A percentile compares a stretch with the other conserved stretches of the same genome.
Evolutionary conservation across 1,140 invertebrate genomes (phyloP).

Genomic region (Drosophila aff.): DNA sequence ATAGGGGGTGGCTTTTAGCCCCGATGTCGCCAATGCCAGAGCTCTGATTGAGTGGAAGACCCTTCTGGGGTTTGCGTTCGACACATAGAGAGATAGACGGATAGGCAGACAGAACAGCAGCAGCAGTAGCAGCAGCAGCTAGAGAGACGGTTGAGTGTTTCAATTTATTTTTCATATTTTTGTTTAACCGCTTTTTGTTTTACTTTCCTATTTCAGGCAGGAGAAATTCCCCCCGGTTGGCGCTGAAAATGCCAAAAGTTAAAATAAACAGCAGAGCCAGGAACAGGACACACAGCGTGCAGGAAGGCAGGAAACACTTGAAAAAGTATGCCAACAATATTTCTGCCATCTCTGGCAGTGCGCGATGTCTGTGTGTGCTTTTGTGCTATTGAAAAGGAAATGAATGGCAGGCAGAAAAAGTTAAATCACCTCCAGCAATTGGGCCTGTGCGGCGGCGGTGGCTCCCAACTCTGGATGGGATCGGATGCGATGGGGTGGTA

Average conservation of each 20-base stretch:
- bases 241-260: conserved; percentile 75
- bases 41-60: conserved; percentile 41
- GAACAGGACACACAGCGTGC: conserved; percentile 49
- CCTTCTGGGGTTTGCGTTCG: conserved; percentile 22
- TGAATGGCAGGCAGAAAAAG: conserved; percentile 78
- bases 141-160: conserved; percentile 62
- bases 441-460: conserved; percentile 15
- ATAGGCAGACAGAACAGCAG: conserved; percentile 6
- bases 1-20: background rate
- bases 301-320: conserved; percentile 74
- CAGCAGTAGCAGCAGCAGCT: conserved; percentile 9
- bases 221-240: conserved; percentile 55
- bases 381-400: conserved; percentile 81
- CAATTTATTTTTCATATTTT: conserved; percentile 82
- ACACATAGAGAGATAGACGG: conserved; percentile 18
- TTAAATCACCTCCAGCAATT: conserved; percentile 79
- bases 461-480: conserved; percentile 24
- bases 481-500: background rate
- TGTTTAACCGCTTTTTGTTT: conserved; percentile 75
- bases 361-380: conserved; percentile 40
- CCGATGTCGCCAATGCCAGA: conserved; percentile 35
- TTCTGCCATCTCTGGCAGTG: conserved; percentile 46
- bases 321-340: conserved; percentile 82
- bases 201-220: conserved; percentile 66
- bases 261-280: conserved; percentile 70